These are phyloP conservation scores for Brachypterus glaber DNA, from an alignment of 2,888 invertebrate species.

Conservation along the genomic window DNA sequence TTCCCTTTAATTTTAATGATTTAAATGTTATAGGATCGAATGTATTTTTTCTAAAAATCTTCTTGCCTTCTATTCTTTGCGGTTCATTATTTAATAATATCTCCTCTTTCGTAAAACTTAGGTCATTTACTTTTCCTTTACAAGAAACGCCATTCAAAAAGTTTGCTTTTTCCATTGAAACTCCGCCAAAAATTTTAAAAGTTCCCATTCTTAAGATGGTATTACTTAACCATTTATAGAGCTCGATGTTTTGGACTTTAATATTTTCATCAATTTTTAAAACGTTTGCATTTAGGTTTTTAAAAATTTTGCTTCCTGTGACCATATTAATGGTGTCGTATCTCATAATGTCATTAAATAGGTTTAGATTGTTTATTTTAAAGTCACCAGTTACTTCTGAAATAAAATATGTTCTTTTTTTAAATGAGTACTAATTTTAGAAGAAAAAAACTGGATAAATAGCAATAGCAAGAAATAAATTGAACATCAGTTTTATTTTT, in stretches of 20 bases:
- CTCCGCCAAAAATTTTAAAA: no score
- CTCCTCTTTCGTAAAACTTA: constrained; percentile 31
- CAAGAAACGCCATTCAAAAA: no score
- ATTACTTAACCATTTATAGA: constrained; percentile 42
- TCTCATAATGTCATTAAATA: constrained; percentile 45
- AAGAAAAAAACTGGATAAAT: no score
- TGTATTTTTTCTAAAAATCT: constrained; percentile 26
- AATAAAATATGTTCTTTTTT: constrained; percentile 16
- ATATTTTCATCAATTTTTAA: constrained; percentile 32
- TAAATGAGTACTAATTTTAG: no score
- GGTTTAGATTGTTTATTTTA: constrained; percentile 44
- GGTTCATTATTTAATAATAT: constrained; percentile 34
- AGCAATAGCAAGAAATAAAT: no score
- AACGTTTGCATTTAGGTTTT: constrained; percentile 35
- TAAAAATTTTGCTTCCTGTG: constrained; percentile 39
- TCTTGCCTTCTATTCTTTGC: constrained; percentile 39
- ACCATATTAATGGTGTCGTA: constrained; percentile 39
- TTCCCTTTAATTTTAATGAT: constrained; percentile 29
- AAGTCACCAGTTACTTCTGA: constrained; percentile 30
- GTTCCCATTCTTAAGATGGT: no score
- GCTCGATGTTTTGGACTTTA: constrained; percentile 40
- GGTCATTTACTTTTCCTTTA: constrained; percentile 22
- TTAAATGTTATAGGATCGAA: constrained; percentile 25
- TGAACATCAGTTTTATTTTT: no score
- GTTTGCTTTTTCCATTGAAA: no score